phyloP scores from a whole-genome alignment of 1,140 invertebrate genomes.

The Drosophila asahinai region DNA sequence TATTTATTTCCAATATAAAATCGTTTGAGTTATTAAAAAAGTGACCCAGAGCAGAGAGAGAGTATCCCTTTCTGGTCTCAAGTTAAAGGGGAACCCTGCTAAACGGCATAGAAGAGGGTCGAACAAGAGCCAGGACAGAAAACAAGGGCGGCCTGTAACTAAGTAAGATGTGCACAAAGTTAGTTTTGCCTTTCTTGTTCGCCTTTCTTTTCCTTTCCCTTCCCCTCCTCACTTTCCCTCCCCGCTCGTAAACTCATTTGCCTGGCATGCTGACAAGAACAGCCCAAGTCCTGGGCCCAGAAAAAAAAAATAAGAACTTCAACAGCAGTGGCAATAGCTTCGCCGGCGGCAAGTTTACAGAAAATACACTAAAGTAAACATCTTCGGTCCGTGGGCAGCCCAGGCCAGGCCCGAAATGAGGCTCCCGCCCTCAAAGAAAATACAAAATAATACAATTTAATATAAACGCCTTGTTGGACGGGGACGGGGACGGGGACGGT shows the following conservation, averaged over 20 bases:
- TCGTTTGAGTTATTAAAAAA: background rate
- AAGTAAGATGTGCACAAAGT: constrained; percentile 65
- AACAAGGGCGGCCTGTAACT: constrained; percentile 36
- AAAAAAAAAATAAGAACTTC: constrained; percentile 14
- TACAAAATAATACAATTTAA: constrained; percentile 75
- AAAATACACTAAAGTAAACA: constrained; percentile 69
- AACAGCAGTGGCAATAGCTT: constrained; percentile 25
- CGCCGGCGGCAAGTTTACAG: constrained; percentile 44
- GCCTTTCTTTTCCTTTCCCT: constrained; percentile 26
- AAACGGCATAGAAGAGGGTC: constrained; percentile 13
- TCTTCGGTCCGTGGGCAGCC: constrained; percentile 56
- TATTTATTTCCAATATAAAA: background rate
- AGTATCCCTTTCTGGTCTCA: constrained; percentile 32
- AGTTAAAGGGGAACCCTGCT: constrained; percentile 9
- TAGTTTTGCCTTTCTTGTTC: constrained; percentile 63
- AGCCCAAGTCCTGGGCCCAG: constrained; percentile 24
- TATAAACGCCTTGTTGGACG: constrained; percentile 51
- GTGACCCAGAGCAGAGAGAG: constrained; percentile 20
- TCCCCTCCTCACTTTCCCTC: constrained; percentile 26
- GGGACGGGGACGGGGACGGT: background rate
- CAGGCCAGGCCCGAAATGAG: constrained; percentile 26
- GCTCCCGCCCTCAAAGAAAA: constrained; percentile 50
- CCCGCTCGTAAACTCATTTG: constrained; percentile 67
- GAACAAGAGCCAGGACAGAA: constrained; percentile 26
- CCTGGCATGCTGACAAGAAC: constrained; percentile 49